Percentiles rank a stretch among this genome's conserved stretches.
These are phyloP conservation scores for Tanypteryx hageni DNA, from an alignment of 2,888 invertebrate species.

Conservation along the genomic window DNA sequence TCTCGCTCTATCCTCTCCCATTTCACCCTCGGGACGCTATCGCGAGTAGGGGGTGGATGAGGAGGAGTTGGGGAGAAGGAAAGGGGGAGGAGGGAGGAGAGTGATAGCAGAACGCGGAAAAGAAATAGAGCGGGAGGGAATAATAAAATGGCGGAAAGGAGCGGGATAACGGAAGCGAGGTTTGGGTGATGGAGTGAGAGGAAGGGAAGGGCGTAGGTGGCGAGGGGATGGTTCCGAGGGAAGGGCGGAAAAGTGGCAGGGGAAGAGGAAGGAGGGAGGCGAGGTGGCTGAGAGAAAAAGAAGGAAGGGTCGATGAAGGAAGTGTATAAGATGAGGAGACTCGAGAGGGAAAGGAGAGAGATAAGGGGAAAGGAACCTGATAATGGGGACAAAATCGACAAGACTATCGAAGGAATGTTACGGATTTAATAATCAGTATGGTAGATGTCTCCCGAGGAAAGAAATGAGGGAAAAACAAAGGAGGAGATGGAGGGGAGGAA, in stretches of 20 bases:
- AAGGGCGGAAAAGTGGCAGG: background rate
- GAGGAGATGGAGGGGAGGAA: background rate
- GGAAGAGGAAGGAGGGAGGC: background rate
- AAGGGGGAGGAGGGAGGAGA: background rate
- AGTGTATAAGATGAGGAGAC: background rate
- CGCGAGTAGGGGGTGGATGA: background rate
- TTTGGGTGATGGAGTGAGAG: background rate
- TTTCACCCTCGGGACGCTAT: background rate
- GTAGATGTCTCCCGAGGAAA: background rate
- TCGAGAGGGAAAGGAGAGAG: background rate
- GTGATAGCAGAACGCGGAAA: background rate
- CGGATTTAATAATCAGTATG: slow-evolving; percentile 34
- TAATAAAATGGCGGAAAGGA: background rate
- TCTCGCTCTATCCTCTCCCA: background rate
- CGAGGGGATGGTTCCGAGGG: background rate
- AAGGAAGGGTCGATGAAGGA: background rate
- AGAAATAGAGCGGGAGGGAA: background rate
- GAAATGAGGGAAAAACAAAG: background rate
- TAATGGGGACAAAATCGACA: slow-evolving; percentile 45
- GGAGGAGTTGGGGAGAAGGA: background rate
- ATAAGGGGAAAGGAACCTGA: background rate
- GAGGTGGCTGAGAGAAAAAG: background rate
- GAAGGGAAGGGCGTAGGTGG: background rate
- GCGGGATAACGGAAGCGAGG: background rate
- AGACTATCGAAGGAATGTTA: slow-evolving; percentile 17